Base-by-base conservation (phyloP, 2,888 invertebrate genomes). In the Ormyrus rosae region DNA sequence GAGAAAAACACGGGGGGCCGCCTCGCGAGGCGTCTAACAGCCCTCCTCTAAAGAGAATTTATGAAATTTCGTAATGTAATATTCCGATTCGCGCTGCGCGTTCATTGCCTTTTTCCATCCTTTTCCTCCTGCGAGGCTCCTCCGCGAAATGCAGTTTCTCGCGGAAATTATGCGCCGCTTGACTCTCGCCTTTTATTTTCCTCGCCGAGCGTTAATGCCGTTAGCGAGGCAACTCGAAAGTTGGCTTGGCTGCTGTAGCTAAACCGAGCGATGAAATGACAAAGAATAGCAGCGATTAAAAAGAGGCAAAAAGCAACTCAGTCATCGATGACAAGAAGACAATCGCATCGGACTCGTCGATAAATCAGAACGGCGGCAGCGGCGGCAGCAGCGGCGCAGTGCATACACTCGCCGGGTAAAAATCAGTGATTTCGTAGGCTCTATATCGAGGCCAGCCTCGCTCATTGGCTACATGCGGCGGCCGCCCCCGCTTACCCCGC, bases 61-160 rank as follows among this genome's bases (percentile, higher is more conserved):
- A 90, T 90, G 88, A 90, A 90, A 89, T 90, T 89, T 89, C 83
- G 84, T 89, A 89, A 90, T 90, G 88, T 86, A 89, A 89, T 90
- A 89, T 89, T 89, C 89, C 83, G 87, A 89, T 88, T 90, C 86
- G 72, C 69, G 82, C 71, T 60, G 70, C 65, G 34, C 55, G 19
- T 5, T 19, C 7, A 9, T 50, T 19, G 6, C 5, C 45, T 60
- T 13, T 69, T 19, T 69, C 68, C 50, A 7, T 69, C 34, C 53
- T 67, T 61, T n/a, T 67, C 19, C 19, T 74, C 19, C 51, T 45
- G 2, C 50, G 3, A 10, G 10, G 13, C 74, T 45, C 46, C 6
- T 51, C 51, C 63, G 11, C 53, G 46, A 65, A 67, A 67, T 78
- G 58, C 65, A 65, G 61, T 75, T 78, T 71, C 64, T 80, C 48